phyloP scores from a whole-genome alignment of 2,113 vertebrate genomes.

The Laterallus jamaicensis region DNA sequence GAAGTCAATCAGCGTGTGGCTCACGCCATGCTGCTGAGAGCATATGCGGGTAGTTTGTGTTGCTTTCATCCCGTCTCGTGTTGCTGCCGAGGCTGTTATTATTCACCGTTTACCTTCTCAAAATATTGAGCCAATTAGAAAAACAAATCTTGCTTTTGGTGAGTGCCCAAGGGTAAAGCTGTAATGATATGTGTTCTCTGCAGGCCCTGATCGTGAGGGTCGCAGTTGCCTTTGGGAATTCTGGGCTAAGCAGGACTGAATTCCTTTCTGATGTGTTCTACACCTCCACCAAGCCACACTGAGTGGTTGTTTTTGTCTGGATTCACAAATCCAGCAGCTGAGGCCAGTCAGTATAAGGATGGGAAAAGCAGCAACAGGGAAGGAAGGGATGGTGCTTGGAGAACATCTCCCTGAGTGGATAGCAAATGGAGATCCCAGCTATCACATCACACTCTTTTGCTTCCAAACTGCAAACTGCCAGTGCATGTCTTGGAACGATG shows the following conservation, averaged over 20 bases:
- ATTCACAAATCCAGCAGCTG: background rate
- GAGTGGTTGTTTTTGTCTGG: constrained; percentile 21
- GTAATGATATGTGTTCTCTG: background rate
- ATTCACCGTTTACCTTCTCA: constrained; percentile 57
- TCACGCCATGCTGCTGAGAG: background rate
- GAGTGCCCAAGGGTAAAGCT: constrained; percentile 20
- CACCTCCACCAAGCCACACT: background rate
- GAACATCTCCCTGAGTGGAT: rapidly evolving
- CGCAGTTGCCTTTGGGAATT: background rate
- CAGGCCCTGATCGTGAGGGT: constrained; percentile 6
- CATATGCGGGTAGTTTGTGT: background rate
- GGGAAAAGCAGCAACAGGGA: background rate
- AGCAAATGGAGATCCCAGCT: background rate
- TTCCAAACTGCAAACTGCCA: background rate
- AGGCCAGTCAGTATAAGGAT: background rate
- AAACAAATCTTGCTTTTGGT: constrained; percentile 44
- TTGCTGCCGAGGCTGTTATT: constrained; percentile 44
- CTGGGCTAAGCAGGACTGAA: constrained; percentile 28
- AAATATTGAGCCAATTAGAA: constrained; percentile 63
- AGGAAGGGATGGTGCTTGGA: background rate
- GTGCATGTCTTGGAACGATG: background rate
- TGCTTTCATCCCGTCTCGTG: constrained; percentile 34
- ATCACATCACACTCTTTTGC: background rate
- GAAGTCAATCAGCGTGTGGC: background rate
- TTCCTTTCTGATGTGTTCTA: constrained; percentile 24